Percentiles rank a stretch among this genome's conserved stretches.
These are phyloP conservation scores for Nephrotoma appendiculata DNA, from an alignment of 2,888 invertebrate genomes.

Conservation along the genomic window DNA sequence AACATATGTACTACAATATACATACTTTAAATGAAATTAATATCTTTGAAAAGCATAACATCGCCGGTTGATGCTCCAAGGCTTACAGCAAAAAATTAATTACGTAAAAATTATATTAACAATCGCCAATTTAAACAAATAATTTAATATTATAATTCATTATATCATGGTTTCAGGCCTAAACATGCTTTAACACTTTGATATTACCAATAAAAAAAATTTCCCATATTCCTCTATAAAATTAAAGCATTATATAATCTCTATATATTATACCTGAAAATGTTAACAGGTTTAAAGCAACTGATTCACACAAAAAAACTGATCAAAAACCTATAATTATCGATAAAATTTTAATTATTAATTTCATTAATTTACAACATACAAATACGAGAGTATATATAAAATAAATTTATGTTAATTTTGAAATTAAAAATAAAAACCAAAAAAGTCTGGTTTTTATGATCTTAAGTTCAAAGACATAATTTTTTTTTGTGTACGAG, in stretches of 20 bases:
- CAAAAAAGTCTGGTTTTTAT: background rate
- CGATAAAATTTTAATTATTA: background rate
- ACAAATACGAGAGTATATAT: background rate
- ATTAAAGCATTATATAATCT: background rate
- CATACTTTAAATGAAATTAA: too few relatives aligned
- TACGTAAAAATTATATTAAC: too few relatives aligned
- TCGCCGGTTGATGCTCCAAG: too few relatives aligned
- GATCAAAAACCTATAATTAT: background rate
- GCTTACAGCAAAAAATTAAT: too few relatives aligned
- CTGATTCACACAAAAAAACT: background rate
- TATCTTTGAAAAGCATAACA: too few relatives aligned
- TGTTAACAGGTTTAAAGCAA: background rate
- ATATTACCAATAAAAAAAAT: background rate
- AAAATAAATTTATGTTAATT: background rate
- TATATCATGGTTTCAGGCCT: background rate
- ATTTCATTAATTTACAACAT: background rate
- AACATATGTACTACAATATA: too few relatives aligned
- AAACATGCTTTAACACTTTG: background rate
- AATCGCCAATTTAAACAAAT: too few relatives aligned
- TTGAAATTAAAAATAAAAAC: background rate
- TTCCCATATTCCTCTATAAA: background rate
- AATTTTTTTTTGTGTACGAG: background rate
- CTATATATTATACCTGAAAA: background rate
- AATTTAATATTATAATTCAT: too few relatives aligned
- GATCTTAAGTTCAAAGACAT: background rate